phyloP scores from a whole-genome alignment of 2,113 vertebrate species.

The Paralichthys olivaceus region DNA sequence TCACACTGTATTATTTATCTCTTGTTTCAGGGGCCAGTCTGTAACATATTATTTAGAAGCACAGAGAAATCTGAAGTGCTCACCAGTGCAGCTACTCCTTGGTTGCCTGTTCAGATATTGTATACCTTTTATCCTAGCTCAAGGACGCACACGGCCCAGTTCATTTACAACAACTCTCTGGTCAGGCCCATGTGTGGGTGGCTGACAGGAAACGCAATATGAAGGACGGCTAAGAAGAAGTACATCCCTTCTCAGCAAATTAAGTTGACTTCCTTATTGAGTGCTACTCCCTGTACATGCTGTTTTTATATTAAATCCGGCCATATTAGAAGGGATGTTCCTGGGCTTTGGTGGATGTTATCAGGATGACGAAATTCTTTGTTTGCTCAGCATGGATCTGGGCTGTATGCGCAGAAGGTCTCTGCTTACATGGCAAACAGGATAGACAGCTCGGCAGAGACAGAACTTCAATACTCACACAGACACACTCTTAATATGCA shows the following conservation, averaged over 20 bases:
- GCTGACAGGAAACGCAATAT: conserved; percentile 42
- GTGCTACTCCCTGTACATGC: conserved; percentile 47
- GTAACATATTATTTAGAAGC: conserved; percentile 57
- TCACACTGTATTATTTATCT: conserved; percentile 29
- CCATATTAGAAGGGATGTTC: conserved; percentile 59
- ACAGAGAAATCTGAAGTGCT: conserved; percentile 53
- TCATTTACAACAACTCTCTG: conserved; percentile 44
- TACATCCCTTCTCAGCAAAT: conserved; percentile 50
- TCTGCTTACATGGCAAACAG: conserved; percentile 63
- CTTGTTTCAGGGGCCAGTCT: conserved; percentile 33
- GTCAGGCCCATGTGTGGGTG: conserved; percentile 36
- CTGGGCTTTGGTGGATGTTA: conserved; percentile 51
- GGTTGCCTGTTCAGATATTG: conserved; percentile 45
- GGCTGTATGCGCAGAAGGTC: conserved; percentile 41
- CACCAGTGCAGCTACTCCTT: conserved; percentile 47
- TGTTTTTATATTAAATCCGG: conserved; percentile 62
- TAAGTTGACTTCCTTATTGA: conserved; percentile 44
- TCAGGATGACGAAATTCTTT: conserved; percentile 48
- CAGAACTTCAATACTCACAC: conserved; percentile 34
- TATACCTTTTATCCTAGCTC: conserved; percentile 55
- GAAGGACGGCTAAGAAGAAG: conserved; percentile 52
- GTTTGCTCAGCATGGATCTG: conserved; percentile 57
- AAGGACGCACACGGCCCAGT: conserved; percentile 53
- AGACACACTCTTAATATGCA: conserved; percentile 3
- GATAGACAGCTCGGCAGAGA: conserved; percentile 32